Percentiles rank a stretch among this genome's conserved stretches.
These are phyloP conservation scores for Helicolenus hilgendorfi DNA, from an alignment of 2,797 vertebrate genomes.

Conservation along the genomic window DNA sequence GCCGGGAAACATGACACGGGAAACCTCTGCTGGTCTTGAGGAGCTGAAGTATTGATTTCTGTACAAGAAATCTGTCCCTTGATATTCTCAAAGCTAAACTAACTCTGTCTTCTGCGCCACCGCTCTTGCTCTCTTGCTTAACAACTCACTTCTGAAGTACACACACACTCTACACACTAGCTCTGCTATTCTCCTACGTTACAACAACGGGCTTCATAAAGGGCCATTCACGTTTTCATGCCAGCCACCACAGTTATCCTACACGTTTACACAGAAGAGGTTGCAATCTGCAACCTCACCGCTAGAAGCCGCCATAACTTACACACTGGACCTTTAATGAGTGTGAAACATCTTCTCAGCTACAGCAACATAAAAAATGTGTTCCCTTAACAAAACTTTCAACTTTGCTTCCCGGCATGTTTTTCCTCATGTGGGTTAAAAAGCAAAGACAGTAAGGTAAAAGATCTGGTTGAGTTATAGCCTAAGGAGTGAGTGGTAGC, in stretches of 20 bases:
- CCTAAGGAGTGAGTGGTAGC: conserved; percentile 43
- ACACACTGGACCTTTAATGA: not conserved
- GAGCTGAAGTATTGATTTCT: not conserved
- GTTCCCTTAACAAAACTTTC: not conserved
- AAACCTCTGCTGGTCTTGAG: not conserved
- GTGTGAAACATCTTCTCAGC: not conserved
- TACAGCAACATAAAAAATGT: not conserved
- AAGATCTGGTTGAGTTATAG: conserved; percentile 17
- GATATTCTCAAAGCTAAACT: not conserved
- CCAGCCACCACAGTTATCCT: not conserved
- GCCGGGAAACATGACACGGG: too few species aligned
- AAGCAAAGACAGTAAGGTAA: not conserved
- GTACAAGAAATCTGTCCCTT: not conserved
- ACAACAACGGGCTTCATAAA: not conserved
- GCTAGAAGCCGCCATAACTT: not conserved
- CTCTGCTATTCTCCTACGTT: not conserved
- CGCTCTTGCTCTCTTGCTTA: not conserved
- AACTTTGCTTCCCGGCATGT: not conserved
- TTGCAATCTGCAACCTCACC: not conserved
- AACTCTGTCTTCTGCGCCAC: not conserved
- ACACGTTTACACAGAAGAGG: not conserved
- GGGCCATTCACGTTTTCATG: not conserved
- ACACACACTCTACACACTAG: not conserved
- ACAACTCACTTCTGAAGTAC: not conserved
- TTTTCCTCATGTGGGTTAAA: not conserved